Percentiles rank a stretch among this genome's conserved stretches.
Evolutionary conservation across 2,888 invertebrate species (phyloP).

Genomic region (Linnaemya vulpina): DNA sequence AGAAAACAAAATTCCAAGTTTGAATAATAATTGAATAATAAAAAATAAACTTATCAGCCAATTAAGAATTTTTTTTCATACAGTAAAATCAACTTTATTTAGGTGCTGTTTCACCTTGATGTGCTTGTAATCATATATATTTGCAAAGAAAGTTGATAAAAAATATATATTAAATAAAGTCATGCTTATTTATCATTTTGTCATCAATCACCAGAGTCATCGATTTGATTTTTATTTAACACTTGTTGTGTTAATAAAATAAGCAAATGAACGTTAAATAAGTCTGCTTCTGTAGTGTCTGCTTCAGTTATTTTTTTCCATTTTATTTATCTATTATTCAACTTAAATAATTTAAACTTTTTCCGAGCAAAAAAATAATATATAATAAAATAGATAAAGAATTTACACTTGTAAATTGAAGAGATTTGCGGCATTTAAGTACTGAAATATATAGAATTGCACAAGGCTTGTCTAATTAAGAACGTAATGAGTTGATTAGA

Average conservation of each 20-base stretch:
- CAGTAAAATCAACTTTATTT: background rate
- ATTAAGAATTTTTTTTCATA: background rate
- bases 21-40: background rate
- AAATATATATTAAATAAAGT: background rate
- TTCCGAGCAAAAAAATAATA: slow-evolving; percentile 1
- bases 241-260: slow-evolving; percentile 53
- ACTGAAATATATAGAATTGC: background rate
- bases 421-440: background rate
- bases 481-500: slow-evolving; percentile 64
- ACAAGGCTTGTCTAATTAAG: slow-evolving; percentile 41
- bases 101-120: background rate
- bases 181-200: slow-evolving; percentile 23
- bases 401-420: slow-evolving; percentile 11
- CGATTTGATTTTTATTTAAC: slow-evolving; percentile 59
- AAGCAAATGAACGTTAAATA: slow-evolving; percentile 29
- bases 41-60: background rate
- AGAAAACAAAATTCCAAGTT: too few relatives aligned
- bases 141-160: slow-evolving; percentile 10
- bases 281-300: slow-evolving; percentile 7
- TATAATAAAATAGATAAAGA: slow-evolving; percentile 6
- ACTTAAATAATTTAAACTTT: background rate
- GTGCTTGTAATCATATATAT: background rate
- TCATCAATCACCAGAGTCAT: slow-evolving; percentile 59
- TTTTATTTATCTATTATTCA: background rate
- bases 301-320: slow-evolving; percentile 1